Evolutionary conservation across 2,888 invertebrate genomes (phyloP).

Genomic region (Drosophila barbarae): DNA sequence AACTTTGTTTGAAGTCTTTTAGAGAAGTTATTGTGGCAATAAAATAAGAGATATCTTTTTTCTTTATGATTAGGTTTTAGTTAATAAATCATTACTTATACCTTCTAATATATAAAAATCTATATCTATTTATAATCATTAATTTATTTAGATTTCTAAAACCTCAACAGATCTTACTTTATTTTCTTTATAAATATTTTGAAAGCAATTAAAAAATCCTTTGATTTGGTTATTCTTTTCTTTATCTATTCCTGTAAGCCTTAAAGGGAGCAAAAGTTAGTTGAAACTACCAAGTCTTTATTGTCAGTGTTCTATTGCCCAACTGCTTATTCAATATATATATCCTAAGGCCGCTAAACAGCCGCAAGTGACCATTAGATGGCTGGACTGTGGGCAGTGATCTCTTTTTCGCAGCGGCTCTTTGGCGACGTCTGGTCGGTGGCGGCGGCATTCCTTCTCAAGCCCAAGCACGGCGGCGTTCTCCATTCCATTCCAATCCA

Average conservation of each 20-base stretch:
- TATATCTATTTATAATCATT: not conserved
- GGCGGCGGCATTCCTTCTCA: constrained; percentile 57
- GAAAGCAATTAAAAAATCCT: accelerated
- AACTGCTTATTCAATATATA: constrained; percentile 26
- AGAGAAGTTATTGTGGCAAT: not conserved
- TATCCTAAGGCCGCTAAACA: constrained; percentile 48
- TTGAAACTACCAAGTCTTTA: not conserved
- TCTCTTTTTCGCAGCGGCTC: constrained; percentile 33
- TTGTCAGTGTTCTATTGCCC: constrained; percentile 1
- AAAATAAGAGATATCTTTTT: too few relatives aligned
- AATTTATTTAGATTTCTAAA: not conserved
- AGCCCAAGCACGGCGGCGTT: constrained; percentile 41
- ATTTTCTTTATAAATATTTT: not conserved
- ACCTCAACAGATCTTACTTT: too few relatives aligned
- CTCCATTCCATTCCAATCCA: constrained; percentile 21
- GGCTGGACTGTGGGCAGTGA: constrained; percentile 39
- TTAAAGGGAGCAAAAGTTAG: accelerated
- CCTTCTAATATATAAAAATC: too few relatives aligned
- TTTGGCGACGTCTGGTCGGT: constrained; percentile 66
- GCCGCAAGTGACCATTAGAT: constrained; percentile 48
- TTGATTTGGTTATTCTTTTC: accelerated
- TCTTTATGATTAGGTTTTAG: not conserved
- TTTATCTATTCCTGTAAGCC: too few relatives aligned
- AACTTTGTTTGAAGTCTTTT: too few relatives aligned
- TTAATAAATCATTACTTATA: not conserved